Percentiles rank a stretch among this genome's conserved stretches.
These are phyloP conservation scores for Amphiprion clarkii DNA, from an alignment of 2,797 vertebrate species.

Conservation along the genomic window DNA sequence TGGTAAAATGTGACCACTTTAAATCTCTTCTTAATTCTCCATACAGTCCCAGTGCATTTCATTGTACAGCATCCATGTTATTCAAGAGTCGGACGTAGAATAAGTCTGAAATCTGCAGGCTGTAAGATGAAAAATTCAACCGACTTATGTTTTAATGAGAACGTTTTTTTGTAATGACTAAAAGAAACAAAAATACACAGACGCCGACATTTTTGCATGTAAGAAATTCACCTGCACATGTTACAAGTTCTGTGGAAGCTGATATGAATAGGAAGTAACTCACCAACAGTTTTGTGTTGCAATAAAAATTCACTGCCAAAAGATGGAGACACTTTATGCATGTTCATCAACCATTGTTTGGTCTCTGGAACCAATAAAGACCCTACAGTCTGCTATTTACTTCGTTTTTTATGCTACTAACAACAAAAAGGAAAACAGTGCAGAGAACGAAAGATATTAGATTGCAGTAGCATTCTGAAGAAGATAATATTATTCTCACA, in stretches of 20 bases:
- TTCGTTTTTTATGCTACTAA: not conserved
- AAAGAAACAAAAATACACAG: too few species aligned
- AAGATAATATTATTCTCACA: not conserved
- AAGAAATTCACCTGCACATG: too few species aligned
- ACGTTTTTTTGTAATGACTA: too few species aligned
- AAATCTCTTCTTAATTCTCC: not conserved
- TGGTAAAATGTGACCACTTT: not conserved
- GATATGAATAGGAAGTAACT: not conserved
- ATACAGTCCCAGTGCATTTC: not conserved
- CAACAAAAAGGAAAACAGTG: not conserved
- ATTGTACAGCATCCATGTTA: too few species aligned
- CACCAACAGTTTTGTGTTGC: not conserved
- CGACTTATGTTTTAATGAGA: not conserved
- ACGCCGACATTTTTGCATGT: too few species aligned
- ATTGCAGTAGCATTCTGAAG: not conserved
- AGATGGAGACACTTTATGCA: conserved; percentile 33
- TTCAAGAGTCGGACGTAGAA: too few species aligned
- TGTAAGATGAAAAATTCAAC: too few species aligned
- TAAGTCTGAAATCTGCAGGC: too few species aligned
- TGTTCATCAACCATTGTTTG: not conserved
- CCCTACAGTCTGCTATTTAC: not conserved
- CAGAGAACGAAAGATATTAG: too few species aligned
- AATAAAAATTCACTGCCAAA: conserved; percentile 10
- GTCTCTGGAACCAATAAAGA: not conserved
- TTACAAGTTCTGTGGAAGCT: too few species aligned